Conservation (phyloP, 2,113 vertebrate species). For the Petromus typicus region DNA sequence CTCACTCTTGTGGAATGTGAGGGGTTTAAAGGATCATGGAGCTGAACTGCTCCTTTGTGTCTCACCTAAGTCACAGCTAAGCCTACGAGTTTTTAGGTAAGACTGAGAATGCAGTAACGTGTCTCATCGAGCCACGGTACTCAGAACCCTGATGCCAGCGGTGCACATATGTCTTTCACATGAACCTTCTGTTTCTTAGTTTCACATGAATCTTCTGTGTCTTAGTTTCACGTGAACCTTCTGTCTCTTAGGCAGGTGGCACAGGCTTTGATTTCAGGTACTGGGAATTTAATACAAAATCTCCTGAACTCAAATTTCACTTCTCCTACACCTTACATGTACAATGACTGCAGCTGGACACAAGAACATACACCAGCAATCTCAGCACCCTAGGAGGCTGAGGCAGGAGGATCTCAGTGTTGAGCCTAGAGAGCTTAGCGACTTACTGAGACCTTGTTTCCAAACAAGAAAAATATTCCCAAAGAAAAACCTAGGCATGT, state of each 20-base stretch:
- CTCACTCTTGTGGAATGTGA: constrained; percentile 58
- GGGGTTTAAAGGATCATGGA: neutral
- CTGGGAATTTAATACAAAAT: neutral
- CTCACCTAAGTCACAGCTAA: constrained; percentile 1
- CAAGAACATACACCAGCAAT: neutral
- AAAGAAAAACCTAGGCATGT: neutral
- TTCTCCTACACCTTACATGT: neutral
- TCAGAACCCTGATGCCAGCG: fast-evolving
- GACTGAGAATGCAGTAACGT: neutral
- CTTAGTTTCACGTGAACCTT: neutral
- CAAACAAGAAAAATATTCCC: neutral
- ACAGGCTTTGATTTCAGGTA: neutral
- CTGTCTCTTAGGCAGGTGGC: neutral
- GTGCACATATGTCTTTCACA: neutral
- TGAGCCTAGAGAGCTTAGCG: neutral
- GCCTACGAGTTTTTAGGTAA: neutral
- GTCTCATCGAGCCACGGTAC: fast-evolving
- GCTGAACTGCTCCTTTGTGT: constrained; percentile 43
- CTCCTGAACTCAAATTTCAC: no score
- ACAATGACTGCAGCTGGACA: neutral
- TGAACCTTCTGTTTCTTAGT: neutral
- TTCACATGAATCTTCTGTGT: no score
- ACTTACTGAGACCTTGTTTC: neutral
- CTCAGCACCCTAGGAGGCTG: neutral
- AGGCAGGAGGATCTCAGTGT: neutral